Evolutionary conservation across 2,888 invertebrate species (phyloP).

Genomic region (Pediacus dermestoides): DNA sequence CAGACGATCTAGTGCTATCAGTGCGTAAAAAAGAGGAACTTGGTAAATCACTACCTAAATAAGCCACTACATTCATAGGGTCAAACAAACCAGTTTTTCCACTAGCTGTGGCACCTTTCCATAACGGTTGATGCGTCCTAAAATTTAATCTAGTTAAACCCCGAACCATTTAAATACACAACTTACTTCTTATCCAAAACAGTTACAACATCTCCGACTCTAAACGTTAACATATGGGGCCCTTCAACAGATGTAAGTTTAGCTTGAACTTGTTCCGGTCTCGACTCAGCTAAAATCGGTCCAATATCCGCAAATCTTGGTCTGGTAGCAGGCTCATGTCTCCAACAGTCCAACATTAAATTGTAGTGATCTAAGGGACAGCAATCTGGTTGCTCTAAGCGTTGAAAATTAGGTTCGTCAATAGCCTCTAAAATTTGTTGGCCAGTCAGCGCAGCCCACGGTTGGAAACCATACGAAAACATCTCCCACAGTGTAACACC

Average conservation of each 20-base stretch:
- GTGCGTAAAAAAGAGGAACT: slow-evolving; percentile 54
- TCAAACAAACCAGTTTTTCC: slow-evolving; percentile 94
- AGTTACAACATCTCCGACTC: slow-evolving; percentile 86
- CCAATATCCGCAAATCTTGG: slow-evolving; percentile 88
- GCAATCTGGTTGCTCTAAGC: slow-evolving; percentile 89
- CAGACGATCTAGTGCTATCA: slow-evolving; percentile 61
- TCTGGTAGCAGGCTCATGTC: slow-evolving; percentile 81
- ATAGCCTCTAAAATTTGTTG: slow-evolving; percentile 94
- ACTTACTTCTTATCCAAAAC: slow-evolving; percentile 78
- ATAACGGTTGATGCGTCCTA: slow-evolving; percentile 64
- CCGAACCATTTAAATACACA: slow-evolving; percentile 3
- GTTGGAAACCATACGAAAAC: slow-evolving; percentile 98
- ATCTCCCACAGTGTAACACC: slow-evolving; percentile 97
- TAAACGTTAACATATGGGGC: slow-evolving; percentile 71
- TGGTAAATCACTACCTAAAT: slow-evolving; percentile 73
- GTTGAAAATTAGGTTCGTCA: slow-evolving; percentile 86
- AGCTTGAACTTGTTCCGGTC: slow-evolving; percentile 91
- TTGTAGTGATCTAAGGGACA: slow-evolving; percentile 91
- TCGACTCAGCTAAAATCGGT: slow-evolving; percentile 73
- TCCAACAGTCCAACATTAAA: slow-evolving; percentile 95
- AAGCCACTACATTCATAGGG: slow-evolving; percentile 84
- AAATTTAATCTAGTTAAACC: slow-evolving; percentile 18
- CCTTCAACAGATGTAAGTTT: slow-evolving; percentile 56
- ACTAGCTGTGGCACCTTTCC: slow-evolving; percentile 87
- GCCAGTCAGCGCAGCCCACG: slow-evolving; percentile 88